Base-by-base conservation (phyloP, 2,113 vertebrate genomes). In the Notarius quadriscutis region DNA sequence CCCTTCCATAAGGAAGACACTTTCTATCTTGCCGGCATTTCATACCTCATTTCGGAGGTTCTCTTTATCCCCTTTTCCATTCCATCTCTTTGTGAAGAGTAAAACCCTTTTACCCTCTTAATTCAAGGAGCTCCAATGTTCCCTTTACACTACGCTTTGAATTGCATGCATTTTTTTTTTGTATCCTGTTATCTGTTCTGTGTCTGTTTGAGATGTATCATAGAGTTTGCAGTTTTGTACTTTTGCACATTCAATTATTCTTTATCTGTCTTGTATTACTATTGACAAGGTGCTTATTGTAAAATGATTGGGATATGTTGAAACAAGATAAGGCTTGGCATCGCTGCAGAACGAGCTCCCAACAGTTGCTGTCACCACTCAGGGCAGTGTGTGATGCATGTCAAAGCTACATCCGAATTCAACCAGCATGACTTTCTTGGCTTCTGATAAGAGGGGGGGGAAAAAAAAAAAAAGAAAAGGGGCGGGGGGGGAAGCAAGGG, bases 191-290 rank as follows among this genome's bases (percentile, higher is more conserved):
- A 81, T 85, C 69, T 62, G 78, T 84, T 93, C 95, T 91, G 94
- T 95, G 95, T 97, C 94, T 96, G 94, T 96, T 96, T 94, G 96
- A 95, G 96, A 96, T 93, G 91, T 95, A 94, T 95, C 93, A 95
- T 95, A 95, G 95, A 94, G 94, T 95, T 97, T 94, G 95, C 95
- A 93, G 94, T 97, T 99, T 98, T 98, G 96, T 98, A 97, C 95
- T 97, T 98, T 98, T 99, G 98, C 97, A 99, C 98, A 98, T 97
- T 96, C 95, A 88, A 93, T 93, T 94, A 93, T 96, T 95, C 93
- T 93, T 80, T 51, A 8, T 57, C 67, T 27, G 72, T 90, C 60
- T 89, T 87, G 57, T 83, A 83, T 96, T 94, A 96, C 95, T 95
- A 94, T 94, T 84, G 91, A 96, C 93, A 95, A 94, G 95, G 95